A percentile compares a stretch with the other conserved stretches of the same genome.
phyloP scores from a whole-genome alignment of 2,113 vertebrate genomes.

The Anthoscopus minutus region DNA sequence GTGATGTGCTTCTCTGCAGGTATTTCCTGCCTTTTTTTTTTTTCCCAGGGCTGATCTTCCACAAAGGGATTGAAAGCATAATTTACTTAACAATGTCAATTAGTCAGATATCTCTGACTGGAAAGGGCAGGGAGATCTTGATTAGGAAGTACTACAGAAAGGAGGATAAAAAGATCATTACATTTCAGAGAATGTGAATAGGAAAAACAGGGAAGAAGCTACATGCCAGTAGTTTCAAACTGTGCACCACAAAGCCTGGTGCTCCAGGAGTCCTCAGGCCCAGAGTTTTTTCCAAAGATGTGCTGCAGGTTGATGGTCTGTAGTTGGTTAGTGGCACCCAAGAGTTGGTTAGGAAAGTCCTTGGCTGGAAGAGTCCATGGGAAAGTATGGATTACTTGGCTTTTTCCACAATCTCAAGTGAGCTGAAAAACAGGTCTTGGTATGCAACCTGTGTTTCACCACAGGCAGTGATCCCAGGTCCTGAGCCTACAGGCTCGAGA shows the following conservation, averaged over 20 bases:
- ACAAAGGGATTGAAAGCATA: background rate
- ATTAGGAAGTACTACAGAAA: background rate
- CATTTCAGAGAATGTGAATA: background rate
- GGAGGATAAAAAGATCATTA: background rate
- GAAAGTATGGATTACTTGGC: fast-evolving
- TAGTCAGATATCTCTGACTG: background rate
- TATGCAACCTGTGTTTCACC: background rate
- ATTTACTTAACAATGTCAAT: background rate
- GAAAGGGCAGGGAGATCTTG: background rate
- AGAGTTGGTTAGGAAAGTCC: background rate
- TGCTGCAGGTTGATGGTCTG: background rate
- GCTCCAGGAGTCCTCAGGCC: background rate
- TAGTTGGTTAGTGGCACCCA: background rate
- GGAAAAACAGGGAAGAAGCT: background rate
- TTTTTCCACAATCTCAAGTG: background rate
- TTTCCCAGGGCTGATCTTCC: background rate
- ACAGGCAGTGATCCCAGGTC: background rate
- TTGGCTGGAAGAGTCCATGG: background rate
- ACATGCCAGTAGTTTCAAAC: background rate
- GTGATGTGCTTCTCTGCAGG: background rate
- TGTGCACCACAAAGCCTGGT: background rate
- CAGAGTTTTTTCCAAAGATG: background rate
- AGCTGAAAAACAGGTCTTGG: background rate
- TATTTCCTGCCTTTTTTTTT: background rate
- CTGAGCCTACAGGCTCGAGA: background rate